Percentiles rank a stretch among this genome's conserved stretches.
Evolutionary conservation across 2,113 vertebrate species (phyloP).

Genomic region (Ochotona princeps): DNA sequence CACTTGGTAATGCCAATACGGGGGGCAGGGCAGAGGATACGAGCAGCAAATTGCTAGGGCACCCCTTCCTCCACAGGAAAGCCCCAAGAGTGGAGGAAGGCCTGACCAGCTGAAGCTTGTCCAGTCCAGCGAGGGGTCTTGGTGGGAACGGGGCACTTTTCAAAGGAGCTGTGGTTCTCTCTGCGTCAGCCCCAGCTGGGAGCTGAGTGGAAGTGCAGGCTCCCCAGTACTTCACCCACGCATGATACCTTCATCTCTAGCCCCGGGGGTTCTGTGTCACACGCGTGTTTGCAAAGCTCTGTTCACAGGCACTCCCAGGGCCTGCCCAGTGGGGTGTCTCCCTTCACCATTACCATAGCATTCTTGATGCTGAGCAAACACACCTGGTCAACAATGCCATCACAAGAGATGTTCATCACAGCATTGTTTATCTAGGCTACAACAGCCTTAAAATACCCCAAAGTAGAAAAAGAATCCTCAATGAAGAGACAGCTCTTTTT

Average conservation of each 20-base stretch:
- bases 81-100: neutral
- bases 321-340: too few relatives aligned
- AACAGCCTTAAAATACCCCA: neutral
- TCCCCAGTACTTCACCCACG: neutral
- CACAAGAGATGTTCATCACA: neutral
- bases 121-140: too few relatives aligned
- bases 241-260: neutral
- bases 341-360: fast-evolving
- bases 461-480: neutral
- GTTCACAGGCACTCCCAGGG: neutral
- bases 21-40: neutral
- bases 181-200: neutral
- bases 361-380: fast-evolving
- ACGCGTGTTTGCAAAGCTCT: neutral
- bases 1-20: neutral
- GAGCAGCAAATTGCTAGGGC: neutral
- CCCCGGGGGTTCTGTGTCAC: neutral
- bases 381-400: fast-evolving
- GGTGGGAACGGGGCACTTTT: fast-evolving
- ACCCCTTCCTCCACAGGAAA: neutral
- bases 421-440: neutral
- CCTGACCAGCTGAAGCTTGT: too few relatives aligned
- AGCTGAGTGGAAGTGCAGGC: neutral
- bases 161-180: too few relatives aligned
- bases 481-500: neutral